Base-by-base conservation (phyloP, 2,888 invertebrate genomes). In the Caprella mutica region DNA sequence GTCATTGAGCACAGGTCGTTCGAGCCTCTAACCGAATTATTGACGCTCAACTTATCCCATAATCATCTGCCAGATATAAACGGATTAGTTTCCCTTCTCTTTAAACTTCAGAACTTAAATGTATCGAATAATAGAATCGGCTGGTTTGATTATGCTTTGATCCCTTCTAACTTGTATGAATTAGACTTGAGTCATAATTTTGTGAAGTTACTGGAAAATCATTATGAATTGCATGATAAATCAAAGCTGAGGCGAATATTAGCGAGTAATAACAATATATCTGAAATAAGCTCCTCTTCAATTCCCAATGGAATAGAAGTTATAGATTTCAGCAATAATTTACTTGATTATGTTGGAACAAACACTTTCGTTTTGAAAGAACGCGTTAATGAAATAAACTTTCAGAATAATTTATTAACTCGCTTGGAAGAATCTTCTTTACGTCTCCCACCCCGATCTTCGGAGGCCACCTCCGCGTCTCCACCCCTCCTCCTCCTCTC, bases 161-260 rank as follows among this genome's bases (percentile, higher is more conserved):
- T 92, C 65, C 91, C 92, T 14, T 77, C 78, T 68, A 83, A 83
- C 61, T 77, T 92, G 65, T 85, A 88, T 71, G 89, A 88, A 86
- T 76, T 93, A 66, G 91, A 92, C 75, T 77, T 92, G 69, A 90
- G 90, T 72, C 86, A 85, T 72, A 93, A 93, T 75, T 80, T 81
- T 68, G 81, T 92, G 66, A 77, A 78, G 66, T 84, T 86, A 70
- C 75, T 92, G 46, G 84, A 85, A 58, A 72, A 72, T 68, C 72
- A 69, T 61, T 70, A 69, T 56, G 67, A 69, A 57, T 59, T 69
- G 30, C 69, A 70, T 58, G 67, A 80, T 69, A 82, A 85, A 69
- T 75, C 88, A 38, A 80, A 80, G 29, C 76, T 92, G 56, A 85
- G 86, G 74, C 87, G 86, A 46, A 76, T 92, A 66, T 90, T 92